These are phyloP conservation scores for Oryzaephilus surinamensis DNA, from an alignment of 1,140 invertebrate genomes.

Conservation along the genomic window DNA sequence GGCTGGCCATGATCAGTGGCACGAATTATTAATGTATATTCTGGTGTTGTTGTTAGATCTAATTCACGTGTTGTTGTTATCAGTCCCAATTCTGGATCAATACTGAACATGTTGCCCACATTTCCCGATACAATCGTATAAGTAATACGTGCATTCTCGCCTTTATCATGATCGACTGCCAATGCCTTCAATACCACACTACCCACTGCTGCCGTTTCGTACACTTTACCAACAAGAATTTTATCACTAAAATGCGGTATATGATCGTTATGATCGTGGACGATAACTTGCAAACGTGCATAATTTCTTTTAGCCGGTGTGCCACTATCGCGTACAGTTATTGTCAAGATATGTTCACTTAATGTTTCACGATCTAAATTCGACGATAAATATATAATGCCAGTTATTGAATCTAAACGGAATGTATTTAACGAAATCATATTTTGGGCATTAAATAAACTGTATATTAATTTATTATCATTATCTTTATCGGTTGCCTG, in stretches of 20 bases:
- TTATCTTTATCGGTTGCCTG: conserved; percentile 57
- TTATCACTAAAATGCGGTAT: conserved; percentile 68
- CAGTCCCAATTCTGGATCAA: conserved; percentile 66
- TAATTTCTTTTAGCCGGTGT: conserved; percentile 75
- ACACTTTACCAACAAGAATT: conserved; percentile 64
- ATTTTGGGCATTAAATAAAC: conserved; percentile 63
- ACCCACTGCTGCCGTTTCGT: conserved; percentile 62
- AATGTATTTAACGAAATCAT: conserved; percentile 66
- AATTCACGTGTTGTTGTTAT: conserved; percentile 64
- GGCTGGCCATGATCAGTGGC: conserved; percentile 72
- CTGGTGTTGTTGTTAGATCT: conserved; percentile 55
- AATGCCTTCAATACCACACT: conserved; percentile 60
- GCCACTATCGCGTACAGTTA: conserved; percentile 84
- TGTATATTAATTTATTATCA: conserved; percentile 56
- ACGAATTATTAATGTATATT: conserved; percentile 74
- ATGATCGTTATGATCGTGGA: conserved; percentile 86
- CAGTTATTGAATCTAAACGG: conserved; percentile 67
- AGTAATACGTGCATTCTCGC: conserved; percentile 65
- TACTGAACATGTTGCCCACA: conserved; percentile 70
- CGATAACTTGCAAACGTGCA: conserved; percentile 67
- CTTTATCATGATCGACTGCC: conserved; percentile 71
- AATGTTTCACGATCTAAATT: conserved; percentile 70
- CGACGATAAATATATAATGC: conserved; percentile 57
- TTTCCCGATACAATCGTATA: conserved; percentile 79
- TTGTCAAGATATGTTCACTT: conserved; percentile 72